A percentile compares a stretch with the other conserved stretches of the same genome.
Evolutionary conservation across 2,113 vertebrate genomes (phyloP).

Genomic region (Pseudopipra pipra): DNA sequence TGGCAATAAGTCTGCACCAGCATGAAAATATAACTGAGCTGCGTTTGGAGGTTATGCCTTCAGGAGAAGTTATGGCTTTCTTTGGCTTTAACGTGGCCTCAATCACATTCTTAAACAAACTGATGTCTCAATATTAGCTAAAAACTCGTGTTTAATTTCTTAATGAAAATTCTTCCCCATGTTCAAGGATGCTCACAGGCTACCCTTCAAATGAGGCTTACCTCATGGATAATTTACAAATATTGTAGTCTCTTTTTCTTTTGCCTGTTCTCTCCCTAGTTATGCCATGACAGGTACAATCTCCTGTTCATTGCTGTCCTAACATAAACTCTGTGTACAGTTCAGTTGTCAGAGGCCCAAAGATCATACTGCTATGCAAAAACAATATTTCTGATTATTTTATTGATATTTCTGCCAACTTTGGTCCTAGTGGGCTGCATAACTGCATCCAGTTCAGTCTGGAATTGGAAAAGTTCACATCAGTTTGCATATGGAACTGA

Average conservation of each 20-base stretch:
- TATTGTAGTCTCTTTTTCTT: not conserved
- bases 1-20: not conserved
- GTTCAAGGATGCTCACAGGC: not conserved
- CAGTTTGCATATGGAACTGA: not conserved
- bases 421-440: not conserved
- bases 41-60: not conserved
- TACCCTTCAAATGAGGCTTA: not conserved
- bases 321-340: not conserved
- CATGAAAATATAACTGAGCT: not conserved
- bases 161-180: not conserved
- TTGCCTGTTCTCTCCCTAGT: not conserved
- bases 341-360: not conserved
- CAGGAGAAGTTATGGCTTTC: not conserved
- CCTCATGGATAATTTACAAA: not conserved
- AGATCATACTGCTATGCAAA: not conserved
- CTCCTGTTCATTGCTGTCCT: not conserved
- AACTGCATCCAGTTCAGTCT: not conserved
- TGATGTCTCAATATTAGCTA: not conserved
- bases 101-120: not conserved
- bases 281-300: not conserved
- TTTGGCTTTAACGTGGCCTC: not conserved
- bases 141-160: not conserved
- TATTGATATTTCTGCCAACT: not conserved
- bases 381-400: not conserved
- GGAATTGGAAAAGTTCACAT: not conserved